Percentiles rank a stretch among this genome's conserved stretches.
These are phyloP conservation scores for Platycheirus rosarum DNA, from an alignment of 2,888 invertebrate species.

Conservation along the genomic window DNA sequence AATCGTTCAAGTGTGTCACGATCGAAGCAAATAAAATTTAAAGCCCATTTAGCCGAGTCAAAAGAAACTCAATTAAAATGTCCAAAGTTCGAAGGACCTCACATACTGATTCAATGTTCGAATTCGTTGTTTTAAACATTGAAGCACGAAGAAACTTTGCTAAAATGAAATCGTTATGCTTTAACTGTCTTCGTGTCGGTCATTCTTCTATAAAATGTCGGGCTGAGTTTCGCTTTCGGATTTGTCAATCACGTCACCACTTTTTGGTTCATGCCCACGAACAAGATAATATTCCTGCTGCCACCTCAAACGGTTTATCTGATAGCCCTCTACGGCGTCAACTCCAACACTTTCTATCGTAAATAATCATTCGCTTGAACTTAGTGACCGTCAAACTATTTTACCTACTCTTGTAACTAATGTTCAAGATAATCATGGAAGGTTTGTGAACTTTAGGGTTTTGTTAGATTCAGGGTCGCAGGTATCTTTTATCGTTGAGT, in stretches of 20 bases:
- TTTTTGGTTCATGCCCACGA: constrained; percentile 32
- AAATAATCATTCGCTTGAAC: no score
- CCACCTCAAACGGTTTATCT: no score
- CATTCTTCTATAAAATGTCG: constrained; percentile 31
- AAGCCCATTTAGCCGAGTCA: neutral
- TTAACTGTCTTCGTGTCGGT: constrained; percentile 31
- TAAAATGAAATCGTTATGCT: constrained; percentile 22
- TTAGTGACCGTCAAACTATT: no score
- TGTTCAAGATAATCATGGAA: no score
- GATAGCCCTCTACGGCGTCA: no score
- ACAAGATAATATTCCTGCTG: no score
- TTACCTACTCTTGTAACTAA: no score
- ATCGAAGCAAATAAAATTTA: neutral
- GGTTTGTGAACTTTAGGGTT: no score
- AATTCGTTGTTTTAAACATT: constrained; percentile 13
- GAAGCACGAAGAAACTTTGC: constrained; percentile 7
- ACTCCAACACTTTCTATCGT: no score
- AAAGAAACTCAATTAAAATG: neutral
- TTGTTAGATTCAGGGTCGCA: no score
- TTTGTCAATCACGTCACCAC: constrained; percentile 30
- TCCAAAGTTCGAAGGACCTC: constrained; percentile 7
- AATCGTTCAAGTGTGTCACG: neutral
- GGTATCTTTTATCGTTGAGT: no score
- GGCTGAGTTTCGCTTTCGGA: constrained; percentile 23
- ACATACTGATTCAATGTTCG: constrained; percentile 18